Conservation (phyloP, 2,797 vertebrate genomes). For the Podarcis siculus region DNA sequence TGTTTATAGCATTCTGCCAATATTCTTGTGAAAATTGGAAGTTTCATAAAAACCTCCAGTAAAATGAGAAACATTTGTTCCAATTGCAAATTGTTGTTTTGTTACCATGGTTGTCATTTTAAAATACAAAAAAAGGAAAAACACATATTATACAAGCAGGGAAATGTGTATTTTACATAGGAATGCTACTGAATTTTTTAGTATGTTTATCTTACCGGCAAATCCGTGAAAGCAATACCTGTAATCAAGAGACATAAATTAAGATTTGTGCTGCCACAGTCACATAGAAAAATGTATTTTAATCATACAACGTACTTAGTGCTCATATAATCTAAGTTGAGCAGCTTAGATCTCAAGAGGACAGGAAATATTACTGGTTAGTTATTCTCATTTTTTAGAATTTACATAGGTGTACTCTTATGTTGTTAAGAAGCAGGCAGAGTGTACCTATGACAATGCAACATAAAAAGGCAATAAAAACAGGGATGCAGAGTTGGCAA, state of each 20-base stretch:
- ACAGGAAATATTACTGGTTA: background rate
- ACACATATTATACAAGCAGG: background rate
- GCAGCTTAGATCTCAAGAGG: background rate
- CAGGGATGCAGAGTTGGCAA: background rate
- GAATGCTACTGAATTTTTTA: conserved; percentile 12
- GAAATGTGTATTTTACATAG: conserved; percentile 6
- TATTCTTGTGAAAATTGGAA: background rate
- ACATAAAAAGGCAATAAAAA: background rate
- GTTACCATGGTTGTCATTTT: background rate
- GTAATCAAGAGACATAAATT: conserved; percentile 62
- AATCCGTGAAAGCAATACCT: conserved; percentile 87
- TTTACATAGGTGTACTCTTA: background rate
- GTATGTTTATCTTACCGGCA: conserved; percentile 82
- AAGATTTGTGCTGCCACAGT: conserved; percentile 31
- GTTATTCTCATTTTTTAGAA: background rate
- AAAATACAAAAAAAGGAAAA: background rate
- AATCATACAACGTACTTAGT: background rate
- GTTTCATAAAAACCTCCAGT: background rate
- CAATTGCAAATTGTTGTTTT: background rate
- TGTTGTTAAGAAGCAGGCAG: background rate
- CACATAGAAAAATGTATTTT: background rate
- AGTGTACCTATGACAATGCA: background rate
- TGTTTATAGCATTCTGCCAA: background rate
- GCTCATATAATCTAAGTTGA: background rate
- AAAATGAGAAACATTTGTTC: background rate